These are phyloP conservation scores for Mya arenaria DNA, from an alignment of 1,140 invertebrate genomes.

Conservation along the genomic window DNA sequence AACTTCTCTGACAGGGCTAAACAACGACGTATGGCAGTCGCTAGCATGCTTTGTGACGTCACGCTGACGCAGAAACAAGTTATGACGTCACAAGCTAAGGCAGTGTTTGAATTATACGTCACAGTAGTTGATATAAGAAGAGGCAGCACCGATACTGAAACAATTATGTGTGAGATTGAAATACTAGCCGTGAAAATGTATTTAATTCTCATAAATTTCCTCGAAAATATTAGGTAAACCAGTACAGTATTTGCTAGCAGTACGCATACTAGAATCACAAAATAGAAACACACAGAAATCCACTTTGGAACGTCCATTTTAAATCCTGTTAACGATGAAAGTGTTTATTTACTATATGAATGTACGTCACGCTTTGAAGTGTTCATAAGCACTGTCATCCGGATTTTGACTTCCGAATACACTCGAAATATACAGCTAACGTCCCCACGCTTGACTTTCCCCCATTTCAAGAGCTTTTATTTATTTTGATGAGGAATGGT, in stretches of 20 bases:
- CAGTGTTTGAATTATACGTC: background rate
- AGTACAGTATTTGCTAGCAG: conserved; percentile 3
- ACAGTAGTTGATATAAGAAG: conserved; percentile 1
- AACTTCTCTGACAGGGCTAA: conserved; percentile 13
- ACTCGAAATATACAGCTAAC: background rate
- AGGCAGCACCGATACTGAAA: conserved; percentile 10
- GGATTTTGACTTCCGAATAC: background rate
- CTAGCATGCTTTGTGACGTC: conserved; percentile 24
- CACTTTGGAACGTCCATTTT: background rate
- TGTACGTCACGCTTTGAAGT: background rate
- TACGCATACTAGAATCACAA: background rate
- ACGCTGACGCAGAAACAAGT: background rate
- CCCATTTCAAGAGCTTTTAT: background rate
- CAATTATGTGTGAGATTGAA: conserved; percentile 22
- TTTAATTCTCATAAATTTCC: conserved; percentile 27
- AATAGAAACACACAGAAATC: background rate
- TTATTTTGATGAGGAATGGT: background rate
- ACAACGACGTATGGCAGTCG: conserved; percentile 14
- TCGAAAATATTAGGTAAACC: conserved; percentile 17
- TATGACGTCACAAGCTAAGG: conserved; percentile 10
- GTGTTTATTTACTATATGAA: no score
- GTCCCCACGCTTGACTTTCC: background rate
- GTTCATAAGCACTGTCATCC: background rate
- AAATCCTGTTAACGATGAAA: no score
- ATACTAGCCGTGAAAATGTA: conserved; percentile 39